Conservation (phyloP, 2,888 invertebrate genomes). For the Epiblema foenella region DNA sequence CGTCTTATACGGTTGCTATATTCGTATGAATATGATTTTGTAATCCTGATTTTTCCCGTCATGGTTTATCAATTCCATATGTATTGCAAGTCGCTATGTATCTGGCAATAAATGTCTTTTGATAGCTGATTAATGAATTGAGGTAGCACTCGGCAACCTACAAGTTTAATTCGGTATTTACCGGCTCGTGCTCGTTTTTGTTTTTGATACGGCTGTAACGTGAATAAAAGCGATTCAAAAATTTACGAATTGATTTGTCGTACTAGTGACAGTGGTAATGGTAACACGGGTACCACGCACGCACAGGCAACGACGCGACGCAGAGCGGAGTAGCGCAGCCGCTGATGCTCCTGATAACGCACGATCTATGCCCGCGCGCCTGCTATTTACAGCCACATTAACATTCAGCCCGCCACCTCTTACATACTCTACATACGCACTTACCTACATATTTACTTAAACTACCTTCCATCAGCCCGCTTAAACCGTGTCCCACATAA, state of each 20-base stretch:
- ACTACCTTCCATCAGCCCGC: neutral
- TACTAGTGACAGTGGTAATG: neutral
- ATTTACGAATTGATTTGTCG: neutral
- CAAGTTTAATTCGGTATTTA: too few relatives aligned
- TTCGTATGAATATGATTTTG: too few relatives aligned
- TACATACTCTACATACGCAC: neutral
- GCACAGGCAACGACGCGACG: neutral
- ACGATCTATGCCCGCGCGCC: slow-evolving; percentile 29
- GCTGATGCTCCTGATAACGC: slow-evolving; percentile 36
- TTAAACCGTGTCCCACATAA: neutral
- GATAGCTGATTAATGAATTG: too few relatives aligned
- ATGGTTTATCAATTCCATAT: too few relatives aligned
- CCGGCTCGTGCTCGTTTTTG: too few relatives aligned
- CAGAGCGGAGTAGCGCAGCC: slow-evolving; percentile 5
- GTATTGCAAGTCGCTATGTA: too few relatives aligned
- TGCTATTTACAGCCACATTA: slow-evolving; percentile 28
- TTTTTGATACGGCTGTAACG: too few relatives aligned
- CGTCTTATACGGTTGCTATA: too few relatives aligned
- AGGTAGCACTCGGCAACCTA: too few relatives aligned
- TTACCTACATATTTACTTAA: neutral
- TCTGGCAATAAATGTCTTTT: too few relatives aligned
- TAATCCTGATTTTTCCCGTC: too few relatives aligned
- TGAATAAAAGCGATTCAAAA: too few relatives aligned
- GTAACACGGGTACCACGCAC: neutral
- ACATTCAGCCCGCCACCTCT: slow-evolving; percentile 11